Evolutionary conservation across 2,888 invertebrate genomes (phyloP), one percentile per base, ranked within the genome.

Genomic region (Amphipoea oculea): DNA sequence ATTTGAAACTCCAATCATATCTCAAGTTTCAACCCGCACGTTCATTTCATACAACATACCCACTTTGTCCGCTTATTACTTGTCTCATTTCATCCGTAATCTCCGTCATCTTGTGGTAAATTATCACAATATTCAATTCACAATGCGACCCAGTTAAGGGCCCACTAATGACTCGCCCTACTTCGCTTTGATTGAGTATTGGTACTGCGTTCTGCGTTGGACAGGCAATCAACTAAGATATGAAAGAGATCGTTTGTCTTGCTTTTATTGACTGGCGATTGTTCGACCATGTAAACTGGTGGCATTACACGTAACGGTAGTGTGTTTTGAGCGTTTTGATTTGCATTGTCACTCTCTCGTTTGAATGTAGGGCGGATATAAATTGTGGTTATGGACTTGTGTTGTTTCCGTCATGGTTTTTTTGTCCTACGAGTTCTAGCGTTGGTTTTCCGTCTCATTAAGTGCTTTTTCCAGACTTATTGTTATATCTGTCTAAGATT

Each of bases 201-300:
- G 87, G 88, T 89, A 86, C 86, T 78, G 71, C 71, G 75, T 79
- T 83, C 88, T 86, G 89, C 81, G 86, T 90, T 90, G 88, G 92
- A 92, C 93, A 91, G 87, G 89, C 94, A 92, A 94, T 94, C 94
- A 91, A 89, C 88, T 86, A 86, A 90, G 89, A 89, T 91, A 91
- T 91, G 91, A 92, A 89, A 89, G 90, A 90, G 92, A 92, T 92
- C 92, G 92, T 93, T 94, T 93, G 93, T 94, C 91, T 93, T 91
- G 90, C 88, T 93, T 94, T 93, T 93, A 93, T 94, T 94, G 92
- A 89, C 79, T 74, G 88, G 85, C 90, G 84, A 93, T 93, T 93
- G 94, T 93, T 90, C 82, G 86, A 70, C 81, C 83, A 83, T 90
- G 89, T 90, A 90, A 92, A 91, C 86, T 85, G 86, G 83, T 84